Percentiles rank a stretch among this genome's conserved stretches.
Conservation (phyloP, 2,113 vertebrate species). For the Psittacula cyanocephala region DNA sequence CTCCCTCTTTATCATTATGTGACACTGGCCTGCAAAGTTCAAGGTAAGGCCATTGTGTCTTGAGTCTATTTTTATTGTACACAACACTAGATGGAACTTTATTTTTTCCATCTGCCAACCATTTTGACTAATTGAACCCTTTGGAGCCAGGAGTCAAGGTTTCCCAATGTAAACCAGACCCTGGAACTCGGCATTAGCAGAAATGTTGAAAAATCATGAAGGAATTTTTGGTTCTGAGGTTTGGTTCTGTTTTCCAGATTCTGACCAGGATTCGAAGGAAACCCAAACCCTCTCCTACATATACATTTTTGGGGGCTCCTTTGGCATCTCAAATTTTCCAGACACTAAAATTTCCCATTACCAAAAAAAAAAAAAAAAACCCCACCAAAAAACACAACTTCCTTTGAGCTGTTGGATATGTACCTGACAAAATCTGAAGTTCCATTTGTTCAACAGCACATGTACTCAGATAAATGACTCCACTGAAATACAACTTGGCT, state of each 20-base stretch:
- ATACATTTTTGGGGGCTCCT: slow-evolving; percentile 30
- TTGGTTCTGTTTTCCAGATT: slow-evolving; percentile 57
- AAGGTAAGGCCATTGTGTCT: slow-evolving; percentile 64
- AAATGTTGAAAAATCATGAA: slow-evolving; percentile 51
- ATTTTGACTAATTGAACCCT: slow-evolving; percentile 69
- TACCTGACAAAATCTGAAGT: not conserved
- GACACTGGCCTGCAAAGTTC: slow-evolving; percentile 57
- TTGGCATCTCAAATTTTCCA: slow-evolving; percentile 49
- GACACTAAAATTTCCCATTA: slow-evolving; percentile 6
- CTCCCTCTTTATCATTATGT: slow-evolving; percentile 53
- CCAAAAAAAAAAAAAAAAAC: not conserved
- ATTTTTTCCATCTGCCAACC: slow-evolving; percentile 70
- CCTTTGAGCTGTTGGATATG: not conserved
- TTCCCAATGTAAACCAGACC: slow-evolving; percentile 59
- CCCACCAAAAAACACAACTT: not conserved
- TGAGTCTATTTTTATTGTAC: slow-evolving; percentile 60
- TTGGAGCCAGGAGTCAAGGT: slow-evolving; percentile 65
- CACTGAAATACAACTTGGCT: not conserved
- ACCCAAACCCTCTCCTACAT: slow-evolving; percentile 1
- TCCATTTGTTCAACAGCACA: not conserved
- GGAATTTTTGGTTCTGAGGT: slow-evolving; percentile 67
- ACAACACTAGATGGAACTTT: slow-evolving; percentile 59
- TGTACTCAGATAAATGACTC: not conserved
- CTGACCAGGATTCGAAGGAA: slow-evolving; percentile 43
- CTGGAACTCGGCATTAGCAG: slow-evolving; percentile 7